Conservation (phyloP, 2,888 invertebrate species). For the Hedychridium roseum region DNA sequence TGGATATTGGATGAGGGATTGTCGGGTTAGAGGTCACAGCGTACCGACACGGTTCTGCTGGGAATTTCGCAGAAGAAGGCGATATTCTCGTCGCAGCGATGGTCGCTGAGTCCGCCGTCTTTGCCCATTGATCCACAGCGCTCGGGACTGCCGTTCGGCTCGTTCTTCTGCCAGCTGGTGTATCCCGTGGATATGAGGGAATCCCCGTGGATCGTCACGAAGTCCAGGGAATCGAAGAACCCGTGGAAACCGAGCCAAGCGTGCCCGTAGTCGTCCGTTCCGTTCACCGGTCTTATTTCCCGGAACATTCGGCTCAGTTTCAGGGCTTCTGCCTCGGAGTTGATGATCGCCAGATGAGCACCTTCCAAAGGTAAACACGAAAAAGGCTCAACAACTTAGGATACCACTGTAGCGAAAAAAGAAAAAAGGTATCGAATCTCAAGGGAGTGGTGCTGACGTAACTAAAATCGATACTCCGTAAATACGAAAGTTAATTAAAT, state of each 20-base stretch:
- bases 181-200: slow-evolving; percentile 22
- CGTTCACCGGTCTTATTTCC: slow-evolving; percentile 8
- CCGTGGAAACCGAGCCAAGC: slow-evolving; percentile 28
- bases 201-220: slow-evolving; percentile 19
- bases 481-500: no score
- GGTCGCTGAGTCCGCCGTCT: slow-evolving; percentile 23
- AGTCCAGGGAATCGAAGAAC: slow-evolving; percentile 15
- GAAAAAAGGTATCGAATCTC: no score
- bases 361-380: not conserved
- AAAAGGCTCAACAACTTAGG: not conserved
- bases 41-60: not conserved
- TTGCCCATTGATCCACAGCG: slow-evolving; percentile 18
- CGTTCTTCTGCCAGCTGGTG: slow-evolving; percentile 13
- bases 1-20: no score
- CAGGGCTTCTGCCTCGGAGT: slow-evolving; percentile 23
- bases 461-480: no score
- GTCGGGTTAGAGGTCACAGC: not conserved
- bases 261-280: slow-evolving; percentile 1
- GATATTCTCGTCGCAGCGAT: slow-evolving; percentile 8
- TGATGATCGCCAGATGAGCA: slow-evolving; percentile 26
- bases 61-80: slow-evolving; percentile 26
- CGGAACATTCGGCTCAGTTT: slow-evolving; percentile 12
- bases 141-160: slow-evolving; percentile 12
- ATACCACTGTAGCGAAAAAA: no score
- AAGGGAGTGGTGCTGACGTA: no score